Base-by-base conservation (phyloP, 2,113 vertebrate species). In the Megaceryle maxima region DNA sequence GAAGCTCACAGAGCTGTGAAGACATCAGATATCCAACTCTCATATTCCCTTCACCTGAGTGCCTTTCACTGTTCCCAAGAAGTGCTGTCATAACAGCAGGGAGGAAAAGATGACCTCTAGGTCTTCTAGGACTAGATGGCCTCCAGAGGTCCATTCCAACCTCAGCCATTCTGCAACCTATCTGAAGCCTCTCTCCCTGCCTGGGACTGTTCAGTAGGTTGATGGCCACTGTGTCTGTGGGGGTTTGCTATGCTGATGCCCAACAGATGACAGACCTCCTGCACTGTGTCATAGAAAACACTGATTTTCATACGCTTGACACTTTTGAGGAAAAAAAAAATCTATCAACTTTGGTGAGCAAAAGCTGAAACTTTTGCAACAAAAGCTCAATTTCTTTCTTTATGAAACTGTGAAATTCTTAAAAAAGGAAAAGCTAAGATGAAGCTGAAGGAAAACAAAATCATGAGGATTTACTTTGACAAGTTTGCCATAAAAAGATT, bases 181-280 rank as follows among this genome's bases (percentile, higher is more conserved):
- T 64, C 39, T 73, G 57, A 90, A 88, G 4, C 16, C 3, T 53
- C 50, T 41, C 13, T 39, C 19, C 4, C 59, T 2, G 0, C 18
- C n/a, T 37, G 14, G 16, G 11, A 25, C 1, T 0, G 13, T n/a
- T 5, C 6, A 41, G 9, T 24, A 70, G 17, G 5, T 13, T 72
- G 39, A 41, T 1, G 2, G n/a, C 9, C 31, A 21, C 46, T 24
- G 39, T n/a, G 51, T 7, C 15, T 84, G 8, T 0, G 0, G 29
- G 5, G 5, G 11, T 84, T 73, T 84, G 6, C 20, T 78, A 5
- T 28, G 26, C 2, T 75, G 51, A 21, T 78, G 21, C 16, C 19
- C 24, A 11, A 55, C 12, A 74, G 31, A 37, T 9, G 6, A 55
- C n/a, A 94, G 33, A n/a, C 8, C 6, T 88, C 26, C 74, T 75